Evolutionary conservation across 2,113 vertebrate species (phyloP), one percentile per base, ranked within the genome.

Genomic region (Takifugu bimaculatus): DNA sequence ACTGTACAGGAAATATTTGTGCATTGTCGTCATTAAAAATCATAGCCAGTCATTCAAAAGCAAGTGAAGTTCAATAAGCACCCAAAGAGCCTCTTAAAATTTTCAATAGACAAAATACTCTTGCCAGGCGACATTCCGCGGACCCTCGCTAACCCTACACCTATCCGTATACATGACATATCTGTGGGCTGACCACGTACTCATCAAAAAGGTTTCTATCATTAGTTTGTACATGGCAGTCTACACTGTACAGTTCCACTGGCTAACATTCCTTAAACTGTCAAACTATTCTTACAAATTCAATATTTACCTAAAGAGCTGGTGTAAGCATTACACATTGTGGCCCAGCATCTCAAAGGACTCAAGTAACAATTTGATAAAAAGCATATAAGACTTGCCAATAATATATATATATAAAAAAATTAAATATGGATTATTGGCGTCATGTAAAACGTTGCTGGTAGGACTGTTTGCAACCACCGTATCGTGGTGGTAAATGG

Each of bases 401-500:
- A 88, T 85, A 84, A 84, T 64, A 74, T 84, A 80, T 28, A 45
- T 45, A 13, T 45, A 15, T 45, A 45, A 20, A 49, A 71, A 76
- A 84, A 76, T 87, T 86, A 87, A 88, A 86, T 86, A 87, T 76
- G 81, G 53, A 80, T 72, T 77, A 75, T 75, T 75, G 64, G 68
- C 39, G 39, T 68, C 59, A 55, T 62, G 77, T 70, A 79, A 63
- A 78, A 82, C 72, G 68, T 78, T 76, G 78, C 81, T 75, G 70
- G 69, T 63, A 74, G 70, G 45, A 71, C 15, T 61, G 52, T 60
- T 6, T 52, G 63, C 77, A 74, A 62, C 63, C 51, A 72, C 59
- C 65, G 76, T 60, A 15, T 75, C 55, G 77, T 65, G 59, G 76
- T 55, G 75, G 64, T 57, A 72, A 69, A 76, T 64, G 59, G 56